phyloP scores from a whole-genome alignment of 2,888 invertebrate species.

The Nomada fucata region DNA sequence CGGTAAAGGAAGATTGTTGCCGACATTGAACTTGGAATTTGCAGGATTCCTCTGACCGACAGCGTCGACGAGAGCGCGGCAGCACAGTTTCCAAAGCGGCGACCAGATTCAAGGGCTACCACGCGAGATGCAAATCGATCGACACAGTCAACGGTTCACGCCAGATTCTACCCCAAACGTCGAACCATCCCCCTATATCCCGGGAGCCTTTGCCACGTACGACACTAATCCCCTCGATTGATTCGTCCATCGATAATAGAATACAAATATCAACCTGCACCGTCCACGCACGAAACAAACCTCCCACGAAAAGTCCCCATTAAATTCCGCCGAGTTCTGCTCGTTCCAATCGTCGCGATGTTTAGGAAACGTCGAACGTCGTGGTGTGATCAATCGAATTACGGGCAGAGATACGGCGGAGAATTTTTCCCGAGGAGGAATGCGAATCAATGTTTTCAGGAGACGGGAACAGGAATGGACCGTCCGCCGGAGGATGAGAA shows the following conservation, averaged over 20 bases:
- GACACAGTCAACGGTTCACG: slow-evolving; percentile 41
- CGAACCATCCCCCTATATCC: not conserved
- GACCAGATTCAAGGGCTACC: slow-evolving; percentile 45
- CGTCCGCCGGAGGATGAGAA: not conserved
- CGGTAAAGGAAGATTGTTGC: not conserved
- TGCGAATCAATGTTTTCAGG: not conserved
- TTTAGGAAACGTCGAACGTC: too few species aligned
- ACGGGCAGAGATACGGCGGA: too few species aligned
- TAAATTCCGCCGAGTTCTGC: too few species aligned
- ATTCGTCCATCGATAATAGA: too few species aligned
- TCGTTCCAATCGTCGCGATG: too few species aligned
- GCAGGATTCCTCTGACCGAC: slow-evolving; percentile 12
- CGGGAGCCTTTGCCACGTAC: too few species aligned
- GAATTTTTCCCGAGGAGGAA: too few species aligned
- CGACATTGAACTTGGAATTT: slow-evolving; percentile 45
- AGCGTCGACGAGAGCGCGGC: slow-evolving; percentile 35
- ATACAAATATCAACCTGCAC: too few species aligned
- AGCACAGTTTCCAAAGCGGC: slow-evolving; percentile 28
- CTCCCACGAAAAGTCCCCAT: too few species aligned
- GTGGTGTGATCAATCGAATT: too few species aligned
- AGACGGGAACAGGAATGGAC: not conserved
- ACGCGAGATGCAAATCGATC: slow-evolving; percentile 61
- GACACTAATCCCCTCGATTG: too few species aligned
- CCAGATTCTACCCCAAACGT: slow-evolving; percentile 7
- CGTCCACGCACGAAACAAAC: too few species aligned